Percentiles rank a stretch among this genome's conserved stretches.
These are phyloP conservation scores for Podocnemis expansa DNA, from an alignment of 2,113 vertebrate species.

Conservation along the genomic window DNA sequence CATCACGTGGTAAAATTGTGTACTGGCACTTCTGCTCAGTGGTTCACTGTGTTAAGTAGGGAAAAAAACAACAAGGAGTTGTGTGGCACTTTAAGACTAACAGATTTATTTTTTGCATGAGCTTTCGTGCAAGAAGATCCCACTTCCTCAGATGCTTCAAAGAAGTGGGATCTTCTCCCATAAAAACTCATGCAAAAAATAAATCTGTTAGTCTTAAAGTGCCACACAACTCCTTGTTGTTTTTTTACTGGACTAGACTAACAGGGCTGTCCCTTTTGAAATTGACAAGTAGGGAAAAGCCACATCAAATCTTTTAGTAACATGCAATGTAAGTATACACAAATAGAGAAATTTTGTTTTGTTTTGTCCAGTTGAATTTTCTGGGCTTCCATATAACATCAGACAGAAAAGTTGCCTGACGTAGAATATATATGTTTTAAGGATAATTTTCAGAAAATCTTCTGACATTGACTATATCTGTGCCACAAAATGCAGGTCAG, in stretches of 20 bases:
- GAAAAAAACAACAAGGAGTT: too few species aligned
- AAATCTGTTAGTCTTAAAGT: too few species aligned
- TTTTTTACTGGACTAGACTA: too few species aligned
- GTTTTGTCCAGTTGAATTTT: background rate
- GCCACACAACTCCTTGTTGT: too few species aligned
- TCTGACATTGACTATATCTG: background rate
- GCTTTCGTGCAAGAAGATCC: too few species aligned
- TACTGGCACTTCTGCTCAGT: slow-evolving; percentile 13
- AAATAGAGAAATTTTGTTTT: background rate
- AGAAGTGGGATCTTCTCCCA: too few species aligned
- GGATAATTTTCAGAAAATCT: background rate
- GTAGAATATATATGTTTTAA: background rate
- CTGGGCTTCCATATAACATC: background rate
- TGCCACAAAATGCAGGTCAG: background rate
- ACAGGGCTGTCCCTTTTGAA: too few species aligned
- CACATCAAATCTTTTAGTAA: background rate
- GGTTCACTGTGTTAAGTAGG: background rate
- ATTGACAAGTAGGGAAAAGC: background rate
- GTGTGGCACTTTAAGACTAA: too few species aligned
- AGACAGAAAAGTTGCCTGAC: background rate
- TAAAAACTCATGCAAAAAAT: too few species aligned
- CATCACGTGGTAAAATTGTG: slow-evolving; percentile 61
- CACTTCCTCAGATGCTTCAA: too few species aligned
- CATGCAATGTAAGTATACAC: background rate
- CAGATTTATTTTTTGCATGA: too few species aligned